Base-by-base conservation (phyloP, 2,113 vertebrate species). In the Hippocampus abdominalis region DNA sequence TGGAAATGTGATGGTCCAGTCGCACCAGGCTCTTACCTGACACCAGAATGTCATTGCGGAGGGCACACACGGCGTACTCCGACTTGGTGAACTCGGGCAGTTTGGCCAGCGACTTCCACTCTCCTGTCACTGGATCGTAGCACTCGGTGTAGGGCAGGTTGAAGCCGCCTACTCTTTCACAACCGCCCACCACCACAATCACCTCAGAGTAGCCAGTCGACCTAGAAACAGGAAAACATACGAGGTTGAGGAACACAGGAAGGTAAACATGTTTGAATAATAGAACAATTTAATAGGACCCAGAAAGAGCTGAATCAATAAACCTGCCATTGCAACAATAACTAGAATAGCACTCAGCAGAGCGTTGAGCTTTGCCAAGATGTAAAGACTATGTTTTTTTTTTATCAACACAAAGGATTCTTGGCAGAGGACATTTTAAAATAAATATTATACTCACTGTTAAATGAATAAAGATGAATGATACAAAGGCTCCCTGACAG, bases 41-140 rank as follows among this genome's bases (percentile, higher is more conserved):
- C 79, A 99, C 96, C 71, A 99, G 93, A 71, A 99, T 97, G 82
- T 99, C 97, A 63, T 99, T 99, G 85, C 97, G 94, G 10, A 99
- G 93, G 64, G 97, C 95, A 7, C 97, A 99, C 62, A 98, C 97
- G 0, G 96, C 97, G 59, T 98, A 99, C 78, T 99, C 97, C 12
- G 97, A 98, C 79, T 99, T 99, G 63, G 97, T 98, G 79, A 97
- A 99, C 84, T 99, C 97, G 1, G 97, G 97, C 36, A 99, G 93
- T 81, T 99, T 99, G 66, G 96, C 95, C 89, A 99, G 91, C 0
- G 97, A 96, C 68, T 94, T 99, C 97, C 97, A 99, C 18, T 98
- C 96, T 78, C 97, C 97, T 42, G 95, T 98, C 71, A 98, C 94
- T 4, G 97, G 97, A 79, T 99, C 97, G 27, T 97, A 99, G 89